Evolutionary conservation across 2,113 vertebrate species (phyloP), one percentile per base, ranked within the genome.

Genomic region (Cyanoliseus patagonus): DNA sequence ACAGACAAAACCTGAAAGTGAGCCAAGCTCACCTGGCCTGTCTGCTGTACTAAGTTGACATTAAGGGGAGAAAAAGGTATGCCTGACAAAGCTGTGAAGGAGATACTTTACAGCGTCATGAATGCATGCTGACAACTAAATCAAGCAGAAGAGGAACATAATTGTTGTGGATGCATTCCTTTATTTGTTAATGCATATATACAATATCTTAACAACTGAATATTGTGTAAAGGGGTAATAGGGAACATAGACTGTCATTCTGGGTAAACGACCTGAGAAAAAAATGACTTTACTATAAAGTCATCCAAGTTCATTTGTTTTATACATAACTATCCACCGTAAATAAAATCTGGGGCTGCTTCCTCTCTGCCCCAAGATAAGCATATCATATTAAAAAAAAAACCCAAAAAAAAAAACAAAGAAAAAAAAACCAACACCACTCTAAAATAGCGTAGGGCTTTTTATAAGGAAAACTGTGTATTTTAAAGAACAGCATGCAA

Each of bases 81-180:
- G 66, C 75, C 55, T 92, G 90, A 95, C 61, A 93, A 85, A 94
- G 90, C 91, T 90, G 94, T 69, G 94, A 92, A 95, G 96, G 94
- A 96, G 96, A 97, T 95, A 83, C 75, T 91, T 95, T 95, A 96
- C 94, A 78, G 79, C 88, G 74, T 47, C 53, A 0, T 97, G 94
- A 97, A 95, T 95, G 92, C 87, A 37, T 90, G 93, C 95, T 98
- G 97, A 98, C 96, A 97, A 97, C 95, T 95, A 97, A 96, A 92
- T 95, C 94, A 96, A 97, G 97, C 96, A 97, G 95, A 96, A 96
- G 94, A 89, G 95, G 87, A 77, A 73, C 66, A 39, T 92, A 97
- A 96, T 96, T 92, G 95, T 97, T 97, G 96, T 93, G 94, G 87
- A 96, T 96, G 88, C 91, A 83, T 97, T 96, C 91, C 82, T 97